phyloP scores from a whole-genome alignment of 2,797 vertebrate genomes.

The Siniperca obscura region DNA sequence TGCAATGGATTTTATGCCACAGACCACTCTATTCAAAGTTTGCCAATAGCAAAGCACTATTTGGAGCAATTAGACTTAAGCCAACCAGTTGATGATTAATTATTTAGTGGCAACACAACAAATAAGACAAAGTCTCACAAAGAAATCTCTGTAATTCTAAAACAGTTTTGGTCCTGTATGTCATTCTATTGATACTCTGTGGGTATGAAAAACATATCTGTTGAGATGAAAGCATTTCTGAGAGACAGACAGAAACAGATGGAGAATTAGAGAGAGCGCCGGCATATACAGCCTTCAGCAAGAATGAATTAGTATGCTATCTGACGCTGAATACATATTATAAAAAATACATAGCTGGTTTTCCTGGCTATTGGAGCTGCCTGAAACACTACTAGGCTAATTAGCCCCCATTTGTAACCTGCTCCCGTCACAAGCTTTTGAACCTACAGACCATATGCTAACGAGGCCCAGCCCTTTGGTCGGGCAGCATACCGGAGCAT shows the following conservation, averaged over 20 bases:
- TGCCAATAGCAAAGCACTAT: background rate
- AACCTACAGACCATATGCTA: constrained; percentile 57
- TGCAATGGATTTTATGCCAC: background rate
- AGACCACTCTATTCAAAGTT: constrained; percentile 3
- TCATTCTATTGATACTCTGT: background rate
- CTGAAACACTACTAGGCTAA: constrained; percentile 59
- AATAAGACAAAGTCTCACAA: constrained; percentile 29
- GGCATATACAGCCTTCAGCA: constrained; percentile 48
- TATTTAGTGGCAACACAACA: constrained; percentile 26
- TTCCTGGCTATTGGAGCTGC: constrained; percentile 48
- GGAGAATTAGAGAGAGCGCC: constrained; percentile 35
- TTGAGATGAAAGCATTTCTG: constrained; percentile 52
- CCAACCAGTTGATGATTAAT: constrained; percentile 21
- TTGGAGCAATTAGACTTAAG: constrained; percentile 7
- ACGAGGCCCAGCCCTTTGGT: constrained; percentile 51
- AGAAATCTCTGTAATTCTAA: constrained; percentile 13
- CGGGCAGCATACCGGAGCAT: constrained; percentile 13
- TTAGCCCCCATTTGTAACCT: constrained; percentile 73
- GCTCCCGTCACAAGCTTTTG: constrained; percentile 48
- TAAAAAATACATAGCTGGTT: constrained; percentile 53
- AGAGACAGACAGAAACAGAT: constrained; percentile 42
- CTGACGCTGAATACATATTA: constrained; percentile 54
- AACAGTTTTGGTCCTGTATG: background rate
- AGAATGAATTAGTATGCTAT: constrained; percentile 49
- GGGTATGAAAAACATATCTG: constrained; percentile 44